phyloP scores from a whole-genome alignment of 2,888 invertebrate species.

The Meiosimyza decipiens region DNA sequence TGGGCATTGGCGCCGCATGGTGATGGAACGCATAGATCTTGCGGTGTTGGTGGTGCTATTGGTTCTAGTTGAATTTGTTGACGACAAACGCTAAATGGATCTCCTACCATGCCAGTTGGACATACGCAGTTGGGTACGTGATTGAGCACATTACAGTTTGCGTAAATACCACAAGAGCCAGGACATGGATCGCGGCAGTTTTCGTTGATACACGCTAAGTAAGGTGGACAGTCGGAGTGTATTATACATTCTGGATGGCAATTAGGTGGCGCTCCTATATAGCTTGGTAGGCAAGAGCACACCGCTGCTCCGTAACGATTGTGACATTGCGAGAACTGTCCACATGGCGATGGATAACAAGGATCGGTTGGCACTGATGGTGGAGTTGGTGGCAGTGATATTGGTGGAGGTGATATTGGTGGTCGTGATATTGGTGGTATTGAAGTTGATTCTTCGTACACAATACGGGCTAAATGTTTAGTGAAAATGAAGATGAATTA shows the following conservation, averaged over 20 bases:
- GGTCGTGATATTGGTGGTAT: constrained; percentile 7
- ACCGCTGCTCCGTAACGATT: constrained; percentile 73
- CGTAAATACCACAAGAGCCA: constrained; percentile 78
- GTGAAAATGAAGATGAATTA: too few relatives aligned
- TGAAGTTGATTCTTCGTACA: not conserved
- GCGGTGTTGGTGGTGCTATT: constrained; percentile 41
- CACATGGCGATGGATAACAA: constrained; percentile 75
- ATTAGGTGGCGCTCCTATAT: constrained; percentile 72
- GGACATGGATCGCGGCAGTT: constrained; percentile 79
- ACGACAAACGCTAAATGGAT: constrained; percentile 76
- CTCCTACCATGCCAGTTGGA: constrained; percentile 70
- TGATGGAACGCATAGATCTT: constrained; percentile 68
- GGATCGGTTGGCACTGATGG: constrained; percentile 63
- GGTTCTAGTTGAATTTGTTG: constrained; percentile 64
- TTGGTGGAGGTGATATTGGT: constrained; percentile 22
- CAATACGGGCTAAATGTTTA: too few relatives aligned
- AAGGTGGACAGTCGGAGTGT: constrained; percentile 70
- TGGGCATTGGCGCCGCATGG: constrained; percentile 69
- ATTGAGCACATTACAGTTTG: constrained; percentile 77
- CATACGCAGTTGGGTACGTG: constrained; percentile 82
- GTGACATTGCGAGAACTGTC: constrained; percentile 75
- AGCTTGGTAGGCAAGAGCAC: constrained; percentile 72
- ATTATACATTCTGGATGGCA: constrained; percentile 72
- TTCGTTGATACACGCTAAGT: constrained; percentile 73
- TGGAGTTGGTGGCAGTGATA: constrained; percentile 6